A percentile compares a stretch with the other conserved stretches of the same genome.
These are phyloP conservation scores for Quadriops clusia DNA, from an alignment of 2,888 invertebrate species.

Conservation along the genomic window DNA sequence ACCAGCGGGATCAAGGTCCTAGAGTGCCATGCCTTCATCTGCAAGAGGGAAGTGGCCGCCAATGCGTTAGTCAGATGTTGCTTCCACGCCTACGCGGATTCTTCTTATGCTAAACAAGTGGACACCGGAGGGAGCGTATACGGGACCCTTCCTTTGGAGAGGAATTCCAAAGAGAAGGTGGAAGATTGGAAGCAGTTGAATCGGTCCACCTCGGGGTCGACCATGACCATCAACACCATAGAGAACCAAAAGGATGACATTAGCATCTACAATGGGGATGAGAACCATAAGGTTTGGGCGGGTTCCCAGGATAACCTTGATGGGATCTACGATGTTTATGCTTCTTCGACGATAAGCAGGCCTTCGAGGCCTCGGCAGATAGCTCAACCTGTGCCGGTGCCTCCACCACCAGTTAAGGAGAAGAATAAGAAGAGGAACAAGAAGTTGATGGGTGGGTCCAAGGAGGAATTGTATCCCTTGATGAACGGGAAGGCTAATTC, in stretches of 20 bases:
- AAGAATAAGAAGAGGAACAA: slow-evolving; percentile 51
- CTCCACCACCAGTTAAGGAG: slow-evolving; percentile 61
- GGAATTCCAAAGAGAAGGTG: slow-evolving; percentile 35
- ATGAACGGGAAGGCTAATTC: slow-evolving; percentile 41
- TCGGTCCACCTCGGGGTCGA: slow-evolving; percentile 45
- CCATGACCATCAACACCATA: slow-evolving; percentile 48
- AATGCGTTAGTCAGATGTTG: slow-evolving; percentile 95
- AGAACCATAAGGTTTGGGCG: slow-evolving; percentile 90
- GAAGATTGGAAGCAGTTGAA: slow-evolving; percentile 46
- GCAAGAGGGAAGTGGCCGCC: slow-evolving; percentile 91
- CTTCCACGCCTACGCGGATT: slow-evolving; percentile 95
- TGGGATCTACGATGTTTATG: slow-evolving; percentile 56
- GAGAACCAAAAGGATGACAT: slow-evolving; percentile 58
- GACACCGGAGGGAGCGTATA: slow-evolving; percentile 45
- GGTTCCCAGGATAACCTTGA: slow-evolving; percentile 66
- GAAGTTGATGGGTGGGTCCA: slow-evolving; percentile 45
- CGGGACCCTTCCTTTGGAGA: slow-evolving; percentile 32
- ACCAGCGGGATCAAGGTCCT: slow-evolving; percentile 95
- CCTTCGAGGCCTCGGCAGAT: slow-evolving; percentile 72
- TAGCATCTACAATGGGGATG: slow-evolving; percentile 80
- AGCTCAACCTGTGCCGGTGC: slow-evolving; percentile 61
- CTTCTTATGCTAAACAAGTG: slow-evolving; percentile 78
- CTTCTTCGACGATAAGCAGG: slow-evolving; percentile 47
- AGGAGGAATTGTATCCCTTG: slow-evolving; percentile 44
- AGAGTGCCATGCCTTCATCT: slow-evolving; percentile 98